Percentiles rank a stretch among this genome's conserved stretches.
Conservation (phyloP, 2,113 vertebrate species). For the Microcebus jonahi region DNA sequence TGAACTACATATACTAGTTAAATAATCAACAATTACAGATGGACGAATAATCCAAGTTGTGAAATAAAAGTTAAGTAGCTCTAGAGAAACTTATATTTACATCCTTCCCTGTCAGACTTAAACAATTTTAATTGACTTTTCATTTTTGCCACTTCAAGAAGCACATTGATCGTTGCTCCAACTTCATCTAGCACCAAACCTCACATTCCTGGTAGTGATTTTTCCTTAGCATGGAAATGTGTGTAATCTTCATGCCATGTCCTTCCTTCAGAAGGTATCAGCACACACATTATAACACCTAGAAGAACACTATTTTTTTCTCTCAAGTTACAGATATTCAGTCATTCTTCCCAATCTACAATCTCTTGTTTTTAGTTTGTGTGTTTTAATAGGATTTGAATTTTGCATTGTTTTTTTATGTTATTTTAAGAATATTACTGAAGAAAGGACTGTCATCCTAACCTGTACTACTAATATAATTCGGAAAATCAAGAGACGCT, state of each 20-base stretch:
- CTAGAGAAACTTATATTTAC: conserved; percentile 77
- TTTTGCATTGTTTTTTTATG: neutral
- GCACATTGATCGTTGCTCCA: neutral
- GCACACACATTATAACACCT: neutral
- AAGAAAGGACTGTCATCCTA: neutral
- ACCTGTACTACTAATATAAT: neutral
- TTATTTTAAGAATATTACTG: neutral
- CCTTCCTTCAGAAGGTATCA: neutral
- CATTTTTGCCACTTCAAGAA: conserved; percentile 38
- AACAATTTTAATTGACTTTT: conserved; percentile 32
- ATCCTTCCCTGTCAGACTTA: conserved; percentile 41
- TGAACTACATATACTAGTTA: conserved; percentile 55
- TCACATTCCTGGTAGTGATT: neutral
- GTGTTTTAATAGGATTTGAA: neutral
- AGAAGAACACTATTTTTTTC: neutral
- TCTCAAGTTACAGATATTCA: neutral
- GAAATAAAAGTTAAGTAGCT: conserved; percentile 73
- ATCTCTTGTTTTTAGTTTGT: neutral
- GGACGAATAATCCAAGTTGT: conserved; percentile 81
- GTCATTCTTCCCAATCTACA: neutral
- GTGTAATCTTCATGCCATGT: no score
- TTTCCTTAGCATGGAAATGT: neutral
- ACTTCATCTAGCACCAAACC: conserved; percentile 33
- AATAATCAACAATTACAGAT: conserved; percentile 71
- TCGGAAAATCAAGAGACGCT: neutral